phyloP scores from a whole-genome alignment of 2,888 invertebrate species.

The Dioctria linearis region DNA sequence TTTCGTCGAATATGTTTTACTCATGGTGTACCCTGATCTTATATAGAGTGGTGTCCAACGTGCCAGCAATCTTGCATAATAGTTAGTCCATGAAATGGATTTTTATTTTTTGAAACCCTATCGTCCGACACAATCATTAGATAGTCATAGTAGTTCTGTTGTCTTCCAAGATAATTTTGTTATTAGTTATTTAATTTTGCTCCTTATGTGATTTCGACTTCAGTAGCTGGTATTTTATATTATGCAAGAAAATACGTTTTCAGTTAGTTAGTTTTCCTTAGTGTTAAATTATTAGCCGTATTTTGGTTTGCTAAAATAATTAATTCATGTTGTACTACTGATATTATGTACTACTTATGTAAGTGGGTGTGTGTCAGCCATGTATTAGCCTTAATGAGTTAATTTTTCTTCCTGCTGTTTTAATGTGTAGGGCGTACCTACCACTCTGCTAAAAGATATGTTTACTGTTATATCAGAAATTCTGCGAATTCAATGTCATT shows the following conservation, averaged over 20 bases:
- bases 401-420: no score
- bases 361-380: no score
- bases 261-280: no score
- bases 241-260: constrained; percentile 33
- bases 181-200: constrained; percentile 26
- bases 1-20: constrained; percentile 44
- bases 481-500: no score
- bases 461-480: no score
- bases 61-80: constrained; percentile 36
- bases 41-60: not conserved
- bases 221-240: constrained; percentile 14
- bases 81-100: constrained; percentile 37
- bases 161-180: constrained; percentile 9
- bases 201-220: constrained; percentile 20
- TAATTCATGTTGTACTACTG: no score
- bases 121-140: constrained; percentile 40
- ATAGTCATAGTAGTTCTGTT: constrained; percentile 2
- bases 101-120: constrained; percentile 20
- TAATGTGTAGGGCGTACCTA: no score
- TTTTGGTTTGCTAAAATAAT: no score
- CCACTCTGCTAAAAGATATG: no score
- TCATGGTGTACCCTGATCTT: not conserved
- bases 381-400: no score
- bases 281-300: no score
- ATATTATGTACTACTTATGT: no score